Evolutionary conservation across 2,113 vertebrate genomes (phyloP).

Genomic region (Murina feae): DNA sequence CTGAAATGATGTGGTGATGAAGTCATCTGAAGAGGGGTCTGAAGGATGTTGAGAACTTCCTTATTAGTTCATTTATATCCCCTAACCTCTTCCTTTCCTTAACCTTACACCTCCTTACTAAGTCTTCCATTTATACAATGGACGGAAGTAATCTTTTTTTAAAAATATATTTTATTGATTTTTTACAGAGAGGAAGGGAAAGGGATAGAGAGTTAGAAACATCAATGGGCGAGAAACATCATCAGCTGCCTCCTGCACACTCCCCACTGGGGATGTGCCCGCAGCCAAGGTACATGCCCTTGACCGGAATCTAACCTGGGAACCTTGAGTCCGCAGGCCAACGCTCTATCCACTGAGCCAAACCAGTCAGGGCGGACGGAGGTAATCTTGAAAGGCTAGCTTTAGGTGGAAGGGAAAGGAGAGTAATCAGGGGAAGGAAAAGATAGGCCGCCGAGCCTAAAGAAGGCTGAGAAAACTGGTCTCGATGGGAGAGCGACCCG

Average conservation of each 20-base stretch:
- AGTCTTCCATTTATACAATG: not conserved
- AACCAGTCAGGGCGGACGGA: too few species aligned
- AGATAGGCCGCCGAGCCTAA: fast-evolving
- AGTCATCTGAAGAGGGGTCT: not conserved
- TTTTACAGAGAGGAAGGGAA: too few species aligned
- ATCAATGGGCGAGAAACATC: too few species aligned
- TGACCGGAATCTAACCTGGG: too few species aligned
- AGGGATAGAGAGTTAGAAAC: too few species aligned
- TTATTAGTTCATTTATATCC: not conserved
- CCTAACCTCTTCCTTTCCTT: not conserved
- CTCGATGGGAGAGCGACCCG: not conserved
- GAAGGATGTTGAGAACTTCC: not conserved
- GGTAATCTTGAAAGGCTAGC: not conserved
- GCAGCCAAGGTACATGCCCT: too few species aligned
- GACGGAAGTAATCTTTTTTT: not conserved
- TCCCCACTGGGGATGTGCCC: too few species aligned
- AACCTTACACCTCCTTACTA: not conserved
- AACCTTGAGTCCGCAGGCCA: too few species aligned
- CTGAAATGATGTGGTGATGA: too few species aligned
- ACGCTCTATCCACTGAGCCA: too few species aligned
- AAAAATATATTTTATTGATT: too few species aligned
- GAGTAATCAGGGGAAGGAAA: not conserved
- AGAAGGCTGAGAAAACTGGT: not conserved
- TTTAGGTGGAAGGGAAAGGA: not conserved
- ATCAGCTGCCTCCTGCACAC: too few species aligned